Percentiles rank a stretch among this genome's conserved stretches.
These are phyloP conservation scores for Sinocyclocheilus anophthalmus DNA, from an alignment of 2,113 vertebrate genomes.

Conservation along the genomic window DNA sequence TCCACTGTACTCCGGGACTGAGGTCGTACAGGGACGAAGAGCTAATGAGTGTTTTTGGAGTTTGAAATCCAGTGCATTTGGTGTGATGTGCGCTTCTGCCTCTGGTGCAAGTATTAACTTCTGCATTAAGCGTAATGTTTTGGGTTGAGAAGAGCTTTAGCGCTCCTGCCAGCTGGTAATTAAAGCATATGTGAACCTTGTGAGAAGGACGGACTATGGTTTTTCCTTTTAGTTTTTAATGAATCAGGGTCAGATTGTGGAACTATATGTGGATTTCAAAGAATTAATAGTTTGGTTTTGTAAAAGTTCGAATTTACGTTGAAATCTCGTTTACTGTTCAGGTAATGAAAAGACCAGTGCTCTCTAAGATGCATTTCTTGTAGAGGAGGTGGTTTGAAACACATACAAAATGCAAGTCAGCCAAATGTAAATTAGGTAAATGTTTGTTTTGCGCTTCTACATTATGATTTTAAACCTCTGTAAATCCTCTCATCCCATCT, in stretches of 20 bases:
- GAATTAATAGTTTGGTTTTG: background rate
- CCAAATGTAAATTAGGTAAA: background rate
- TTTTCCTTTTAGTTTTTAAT: background rate
- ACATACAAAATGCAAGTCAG: background rate
- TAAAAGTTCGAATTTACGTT: background rate
- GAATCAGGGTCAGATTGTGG: background rate
- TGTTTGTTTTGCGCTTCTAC: background rate
- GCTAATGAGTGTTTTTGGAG: background rate
- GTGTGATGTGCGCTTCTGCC: background rate
- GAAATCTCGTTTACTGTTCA: no score
- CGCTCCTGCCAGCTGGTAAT: background rate
- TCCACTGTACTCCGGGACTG: background rate
- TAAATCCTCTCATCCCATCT: background rate
- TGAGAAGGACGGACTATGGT: background rate
- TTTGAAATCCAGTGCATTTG: conserved; percentile 5
- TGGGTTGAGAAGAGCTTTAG: conserved; percentile 6
- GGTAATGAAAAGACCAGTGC: no score
- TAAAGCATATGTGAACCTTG: background rate
- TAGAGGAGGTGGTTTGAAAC: background rate
- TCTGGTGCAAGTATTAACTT: background rate
- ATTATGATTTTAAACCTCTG: background rate
- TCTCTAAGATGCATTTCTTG: no score
- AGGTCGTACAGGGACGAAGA: background rate
- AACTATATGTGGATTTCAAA: background rate
- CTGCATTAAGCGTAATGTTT: background rate